A percentile compares a stretch with the other conserved stretches of the same genome.
These are phyloP conservation scores for Scomberomorus guttatus DNA, from an alignment of 2,797 vertebrate genomes.

Conservation along the genomic window DNA sequence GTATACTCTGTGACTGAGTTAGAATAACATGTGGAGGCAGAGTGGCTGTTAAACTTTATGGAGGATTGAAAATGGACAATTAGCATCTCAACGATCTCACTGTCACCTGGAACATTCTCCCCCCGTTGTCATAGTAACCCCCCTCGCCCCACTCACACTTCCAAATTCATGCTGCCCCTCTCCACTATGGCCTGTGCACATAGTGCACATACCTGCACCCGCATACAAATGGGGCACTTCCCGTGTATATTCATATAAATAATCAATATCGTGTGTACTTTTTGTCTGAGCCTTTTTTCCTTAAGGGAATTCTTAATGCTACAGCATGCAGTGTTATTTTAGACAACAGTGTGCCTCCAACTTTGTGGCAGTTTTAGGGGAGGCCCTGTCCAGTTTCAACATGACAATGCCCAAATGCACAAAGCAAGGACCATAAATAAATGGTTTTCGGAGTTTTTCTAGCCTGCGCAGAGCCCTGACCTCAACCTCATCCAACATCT, in stretches of 20 bases:
- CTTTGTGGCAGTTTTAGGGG: background rate
- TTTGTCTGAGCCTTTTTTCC: conserved; percentile 40
- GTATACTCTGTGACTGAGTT: conserved; percentile 81
- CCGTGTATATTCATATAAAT: conserved; percentile 53
- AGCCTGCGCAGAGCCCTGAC: background rate
- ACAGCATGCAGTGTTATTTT: background rate
- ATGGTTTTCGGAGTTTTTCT: background rate
- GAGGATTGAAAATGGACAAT: conserved; percentile 90
- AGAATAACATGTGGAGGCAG: conserved; percentile 82
- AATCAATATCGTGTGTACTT: conserved; percentile 37
- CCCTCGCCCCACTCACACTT: conserved; percentile 63
- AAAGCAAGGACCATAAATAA: background rate
- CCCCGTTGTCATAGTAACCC: conserved; percentile 76
- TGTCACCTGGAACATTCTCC: conserved; percentile 76
- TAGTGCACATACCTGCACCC: conserved; percentile 41
- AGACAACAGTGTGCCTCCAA: conserved; percentile 4
- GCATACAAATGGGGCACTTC: conserved; percentile 40
- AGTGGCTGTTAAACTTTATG: conserved; percentile 88
- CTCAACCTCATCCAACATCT: background rate
- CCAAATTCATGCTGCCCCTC: conserved; percentile 66
- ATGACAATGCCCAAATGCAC: background rate
- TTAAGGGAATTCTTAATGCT: conserved; percentile 33
- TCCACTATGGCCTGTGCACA: conserved; percentile 28
- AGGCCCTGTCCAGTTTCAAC: conserved; percentile 2
- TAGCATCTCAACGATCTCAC: conserved; percentile 86